Evolutionary conservation across 2,888 invertebrate genomes (phyloP).

Genomic region (Orthosia gracilis): DNA sequence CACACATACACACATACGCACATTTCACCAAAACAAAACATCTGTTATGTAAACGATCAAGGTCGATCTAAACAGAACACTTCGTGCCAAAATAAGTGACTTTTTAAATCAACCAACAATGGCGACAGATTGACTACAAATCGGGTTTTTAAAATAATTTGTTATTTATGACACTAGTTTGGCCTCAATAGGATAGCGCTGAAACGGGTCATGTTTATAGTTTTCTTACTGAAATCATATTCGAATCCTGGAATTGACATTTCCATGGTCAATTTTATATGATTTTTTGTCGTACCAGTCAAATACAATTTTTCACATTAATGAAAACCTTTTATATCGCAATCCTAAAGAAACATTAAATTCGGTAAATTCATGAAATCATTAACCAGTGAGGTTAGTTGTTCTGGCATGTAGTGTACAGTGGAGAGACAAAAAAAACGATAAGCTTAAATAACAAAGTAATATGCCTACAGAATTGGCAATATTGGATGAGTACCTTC

Average conservation of each 20-base stretch:
- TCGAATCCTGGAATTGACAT: not conserved
- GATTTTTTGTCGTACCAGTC: no score
- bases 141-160: not conserved
- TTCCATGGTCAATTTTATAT: no score
- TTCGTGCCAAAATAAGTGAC: not conserved
- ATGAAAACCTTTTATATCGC: no score
- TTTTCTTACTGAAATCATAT: not conserved
- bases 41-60: constrained; percentile 36
- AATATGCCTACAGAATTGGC: not conserved
- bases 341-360: no score
- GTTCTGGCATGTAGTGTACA: not conserved
- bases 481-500: no score
- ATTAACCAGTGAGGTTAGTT: not conserved
- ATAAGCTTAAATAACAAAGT: not conserved
- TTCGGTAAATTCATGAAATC: no score
- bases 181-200: not conserved
- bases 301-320: no score
- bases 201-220: not conserved
- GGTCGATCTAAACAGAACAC: constrained; percentile 7
- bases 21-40: constrained; percentile 27
- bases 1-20: constrained; percentile 18
- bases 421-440: not conserved
- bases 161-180: not conserved
- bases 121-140: not conserved
- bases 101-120: constrained; percentile 12